Evolutionary conservation across 1,140 invertebrate genomes (phyloP).

Genomic region (Drosophila melanica): DNA sequence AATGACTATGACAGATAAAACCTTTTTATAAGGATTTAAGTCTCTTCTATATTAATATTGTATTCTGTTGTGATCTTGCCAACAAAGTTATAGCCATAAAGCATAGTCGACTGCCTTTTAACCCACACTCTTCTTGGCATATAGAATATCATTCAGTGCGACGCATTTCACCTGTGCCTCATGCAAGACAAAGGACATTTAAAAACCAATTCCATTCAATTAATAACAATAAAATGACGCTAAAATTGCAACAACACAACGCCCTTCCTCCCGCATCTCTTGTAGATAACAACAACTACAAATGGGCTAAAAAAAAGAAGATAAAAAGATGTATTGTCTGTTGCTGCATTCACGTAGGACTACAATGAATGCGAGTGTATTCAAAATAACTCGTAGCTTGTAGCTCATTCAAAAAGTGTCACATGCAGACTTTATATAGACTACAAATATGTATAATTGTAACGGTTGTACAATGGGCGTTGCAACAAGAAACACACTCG

Average conservation of each 20-base stretch:
- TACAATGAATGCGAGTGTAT: slow-evolving; percentile 36
- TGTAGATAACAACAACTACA: slow-evolving; percentile 35
- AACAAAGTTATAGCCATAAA: neutral
- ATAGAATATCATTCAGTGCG: slow-evolving; percentile 15
- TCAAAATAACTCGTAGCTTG: slow-evolving; percentile 72
- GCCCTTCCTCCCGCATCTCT: slow-evolving; percentile 21
- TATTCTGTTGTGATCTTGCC: neutral
- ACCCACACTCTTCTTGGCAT: neutral
- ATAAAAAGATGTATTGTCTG: slow-evolving; percentile 49
- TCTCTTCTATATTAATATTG: too few species aligned
- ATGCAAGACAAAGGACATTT: slow-evolving; percentile 51
- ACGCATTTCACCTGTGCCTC: slow-evolving; percentile 19
- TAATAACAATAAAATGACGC: slow-evolving; percentile 77
- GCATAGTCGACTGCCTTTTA: neutral
- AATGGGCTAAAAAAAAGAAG: slow-evolving; percentile 18
- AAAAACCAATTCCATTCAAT: slow-evolving; percentile 73
- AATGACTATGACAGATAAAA: neutral
- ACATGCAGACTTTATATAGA: slow-evolving; percentile 34
- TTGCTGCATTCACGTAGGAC: slow-evolving; percentile 2
- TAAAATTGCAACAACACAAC: slow-evolving; percentile 76
- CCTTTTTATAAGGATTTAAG: neutral
- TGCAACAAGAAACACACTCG: slow-evolving; percentile 40
- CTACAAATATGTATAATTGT: slow-evolving; percentile 18
- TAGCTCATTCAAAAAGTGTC: slow-evolving; percentile 65
- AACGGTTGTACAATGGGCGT: slow-evolving; percentile 56